A percentile compares a stretch with the other conserved stretches of the same genome.
These are phyloP conservation scores for Astreopora myriophthalma DNA, from an alignment of 64 coral and sea anemone species.

Conservation along the genomic window DNA sequence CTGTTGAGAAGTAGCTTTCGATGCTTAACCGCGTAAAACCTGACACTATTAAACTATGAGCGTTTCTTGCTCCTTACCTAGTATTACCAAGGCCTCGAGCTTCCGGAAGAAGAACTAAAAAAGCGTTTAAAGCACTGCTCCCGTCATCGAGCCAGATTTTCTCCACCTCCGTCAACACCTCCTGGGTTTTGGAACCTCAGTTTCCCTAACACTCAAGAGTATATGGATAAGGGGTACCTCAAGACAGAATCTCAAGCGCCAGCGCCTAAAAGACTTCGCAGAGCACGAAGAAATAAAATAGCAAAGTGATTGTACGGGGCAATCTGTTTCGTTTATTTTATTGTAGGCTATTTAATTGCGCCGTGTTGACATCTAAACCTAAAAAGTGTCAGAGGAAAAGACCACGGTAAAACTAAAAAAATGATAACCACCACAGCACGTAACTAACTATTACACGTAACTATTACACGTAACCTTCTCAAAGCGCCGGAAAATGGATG, in stretches of 20 bases:
- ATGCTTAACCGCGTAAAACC: too few relatives aligned
- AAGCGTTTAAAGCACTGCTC: conserved; percentile 87
- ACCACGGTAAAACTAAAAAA: too few relatives aligned
- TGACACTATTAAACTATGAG: background rate
- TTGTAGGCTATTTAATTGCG: background rate
- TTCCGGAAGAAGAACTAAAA: conserved; percentile 78
- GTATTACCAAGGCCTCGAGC: conserved; percentile 70
- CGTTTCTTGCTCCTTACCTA: background rate
- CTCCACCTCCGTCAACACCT: conserved; percentile 85
- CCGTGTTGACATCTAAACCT: too few relatives aligned
- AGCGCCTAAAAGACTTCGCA: background rate
- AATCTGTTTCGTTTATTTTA: background rate
- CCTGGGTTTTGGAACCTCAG: conserved; percentile 95
- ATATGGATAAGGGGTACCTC: conserved; percentile 89
- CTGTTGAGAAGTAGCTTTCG: too few relatives aligned
- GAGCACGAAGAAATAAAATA: conserved; percentile 2
- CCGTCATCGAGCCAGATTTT: conserved; percentile 86
- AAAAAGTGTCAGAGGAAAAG: too few relatives aligned
- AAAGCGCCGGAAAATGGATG: too few relatives aligned
- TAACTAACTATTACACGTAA: too few relatives aligned
- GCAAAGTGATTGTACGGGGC: background rate
- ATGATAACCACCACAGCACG: too few relatives aligned
- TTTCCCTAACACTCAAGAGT: conserved; percentile 89
- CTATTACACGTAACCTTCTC: too few relatives aligned
- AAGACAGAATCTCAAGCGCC: conserved; percentile 61